phyloP scores from a whole-genome alignment of 2,888 invertebrate species.

The Parnassius mnemosyne region DNA sequence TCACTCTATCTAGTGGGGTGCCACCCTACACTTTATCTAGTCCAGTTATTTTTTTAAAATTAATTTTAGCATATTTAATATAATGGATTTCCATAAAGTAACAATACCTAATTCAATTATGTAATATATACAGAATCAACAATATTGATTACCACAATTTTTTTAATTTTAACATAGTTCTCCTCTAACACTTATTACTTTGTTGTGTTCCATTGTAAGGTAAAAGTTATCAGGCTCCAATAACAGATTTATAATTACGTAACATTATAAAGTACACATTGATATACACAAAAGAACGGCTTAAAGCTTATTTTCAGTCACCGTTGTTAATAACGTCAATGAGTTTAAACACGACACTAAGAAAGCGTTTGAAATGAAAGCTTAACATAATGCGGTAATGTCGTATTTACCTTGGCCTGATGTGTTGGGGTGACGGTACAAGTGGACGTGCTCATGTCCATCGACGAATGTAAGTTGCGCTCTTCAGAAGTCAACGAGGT shows the following conservation, averaged over 20 bases:
- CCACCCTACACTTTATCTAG: too few relatives aligned
- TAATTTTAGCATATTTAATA: too few relatives aligned
- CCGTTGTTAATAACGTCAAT: constrained; percentile 24
- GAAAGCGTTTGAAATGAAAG: constrained; percentile 23
- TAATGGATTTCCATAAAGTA: too few relatives aligned
- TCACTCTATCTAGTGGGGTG: too few relatives aligned
- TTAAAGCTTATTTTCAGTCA: constrained; percentile 5
- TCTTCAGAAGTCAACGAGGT: constrained; percentile 89
- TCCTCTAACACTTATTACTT: too few relatives aligned
- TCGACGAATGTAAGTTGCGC: constrained; percentile 85
- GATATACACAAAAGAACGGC: neutral
- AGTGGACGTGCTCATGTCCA: constrained; percentile 78
- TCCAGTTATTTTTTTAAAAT: too few relatives aligned
- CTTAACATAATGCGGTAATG: constrained; percentile 5
- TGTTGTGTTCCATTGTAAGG: too few relatives aligned
- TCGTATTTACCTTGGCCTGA: constrained; percentile 69
- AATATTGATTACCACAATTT: too few relatives aligned
- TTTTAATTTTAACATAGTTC: too few relatives aligned
- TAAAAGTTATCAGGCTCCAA: too few relatives aligned
- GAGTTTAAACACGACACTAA: constrained; percentile 22
- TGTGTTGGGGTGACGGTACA: constrained; percentile 82
- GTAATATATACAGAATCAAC: too few relatives aligned
- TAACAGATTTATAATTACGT: neutral
- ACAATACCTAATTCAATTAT: too few relatives aligned
- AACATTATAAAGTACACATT: neutral